Evolutionary conservation across 2,113 vertebrate species (phyloP).

Genomic region (Penelope pileata): DNA sequence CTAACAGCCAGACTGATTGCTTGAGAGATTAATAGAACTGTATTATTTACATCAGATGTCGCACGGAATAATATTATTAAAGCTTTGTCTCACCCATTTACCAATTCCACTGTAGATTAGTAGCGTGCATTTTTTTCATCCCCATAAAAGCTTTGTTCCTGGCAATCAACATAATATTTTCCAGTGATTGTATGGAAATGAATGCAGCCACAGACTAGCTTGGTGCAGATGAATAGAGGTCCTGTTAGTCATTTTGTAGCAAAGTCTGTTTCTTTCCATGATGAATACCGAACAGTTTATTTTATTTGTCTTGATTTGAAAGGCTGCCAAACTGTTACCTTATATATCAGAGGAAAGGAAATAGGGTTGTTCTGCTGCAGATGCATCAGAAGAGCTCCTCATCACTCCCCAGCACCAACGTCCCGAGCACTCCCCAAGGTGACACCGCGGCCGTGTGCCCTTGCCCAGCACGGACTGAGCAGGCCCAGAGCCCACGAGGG

Average conservation of each 20-base stretch:
- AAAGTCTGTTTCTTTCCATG: neutral
- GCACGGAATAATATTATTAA: slow-evolving; percentile 62
- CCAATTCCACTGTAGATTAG: slow-evolving; percentile 70
- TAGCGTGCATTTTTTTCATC: neutral
- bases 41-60: slow-evolving; percentile 73
- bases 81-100: slow-evolving; percentile 60
- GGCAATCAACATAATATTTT: slow-evolving; percentile 66
- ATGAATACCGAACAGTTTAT: slow-evolving; percentile 35
- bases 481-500: neutral
- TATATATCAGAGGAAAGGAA: neutral
- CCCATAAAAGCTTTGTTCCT: slow-evolving; percentile 51
- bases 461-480: neutral
- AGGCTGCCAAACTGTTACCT: slow-evolving; percentile 13
- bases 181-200: slow-evolving; percentile 64
- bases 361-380: neutral
- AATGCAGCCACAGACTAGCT: slow-evolving; percentile 39
- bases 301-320: slow-evolving; percentile 13
- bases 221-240: neutral
- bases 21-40: slow-evolving; percentile 69
- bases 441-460: neutral
- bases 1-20: slow-evolving; percentile 59
- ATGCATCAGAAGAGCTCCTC: neutral
- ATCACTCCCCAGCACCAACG: neutral
- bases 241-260: slow-evolving; percentile 37
- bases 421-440: neutral